Evolutionary conservation across 2,888 invertebrate genomes (phyloP).

Genomic region (Sesamia inferens): DNA sequence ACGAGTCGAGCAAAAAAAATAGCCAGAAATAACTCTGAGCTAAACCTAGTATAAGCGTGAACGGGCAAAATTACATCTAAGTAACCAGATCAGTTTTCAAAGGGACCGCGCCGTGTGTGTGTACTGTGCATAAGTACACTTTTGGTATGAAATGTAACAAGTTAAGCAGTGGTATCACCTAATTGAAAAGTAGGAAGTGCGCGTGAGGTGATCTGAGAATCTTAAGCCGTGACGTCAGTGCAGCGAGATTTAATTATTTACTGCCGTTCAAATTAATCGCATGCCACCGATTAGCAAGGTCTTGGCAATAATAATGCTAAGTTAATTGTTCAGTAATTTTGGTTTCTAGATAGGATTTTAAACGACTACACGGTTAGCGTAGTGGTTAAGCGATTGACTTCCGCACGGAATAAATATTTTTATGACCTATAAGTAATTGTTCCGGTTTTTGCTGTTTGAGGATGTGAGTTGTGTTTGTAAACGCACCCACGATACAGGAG

Average conservation of each 20-base stretch:
- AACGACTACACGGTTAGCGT: background rate
- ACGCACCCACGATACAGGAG: too few relatives aligned
- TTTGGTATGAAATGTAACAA: conserved; percentile 57
- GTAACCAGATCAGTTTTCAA: conserved; percentile 48
- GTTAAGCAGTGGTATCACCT: conserved; percentile 56
- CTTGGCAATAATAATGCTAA: background rate
- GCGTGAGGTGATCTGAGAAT: conserved; percentile 54
- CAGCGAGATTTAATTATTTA: conserved; percentile 20
- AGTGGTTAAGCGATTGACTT: too few relatives aligned
- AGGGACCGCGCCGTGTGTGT: conserved; percentile 28
- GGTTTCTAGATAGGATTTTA: background rate
- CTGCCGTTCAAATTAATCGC: background rate
- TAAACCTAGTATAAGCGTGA: background rate
- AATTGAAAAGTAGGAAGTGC: conserved; percentile 76
- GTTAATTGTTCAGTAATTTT: background rate
- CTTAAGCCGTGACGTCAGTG: conserved; percentile 56
- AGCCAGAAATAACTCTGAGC: background rate
- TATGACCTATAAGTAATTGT: too few relatives aligned
- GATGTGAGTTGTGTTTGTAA: too few relatives aligned
- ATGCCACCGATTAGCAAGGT: background rate
- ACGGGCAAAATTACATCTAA: conserved; percentile 42
- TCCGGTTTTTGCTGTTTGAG: too few relatives aligned
- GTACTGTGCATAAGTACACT: conserved; percentile 23
- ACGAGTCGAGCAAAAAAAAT: too few relatives aligned
- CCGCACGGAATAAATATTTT: too few relatives aligned